Evolutionary conservation across 1,140 invertebrate genomes (phyloP).

Genomic region (Dendrolimus punctatus): DNA sequence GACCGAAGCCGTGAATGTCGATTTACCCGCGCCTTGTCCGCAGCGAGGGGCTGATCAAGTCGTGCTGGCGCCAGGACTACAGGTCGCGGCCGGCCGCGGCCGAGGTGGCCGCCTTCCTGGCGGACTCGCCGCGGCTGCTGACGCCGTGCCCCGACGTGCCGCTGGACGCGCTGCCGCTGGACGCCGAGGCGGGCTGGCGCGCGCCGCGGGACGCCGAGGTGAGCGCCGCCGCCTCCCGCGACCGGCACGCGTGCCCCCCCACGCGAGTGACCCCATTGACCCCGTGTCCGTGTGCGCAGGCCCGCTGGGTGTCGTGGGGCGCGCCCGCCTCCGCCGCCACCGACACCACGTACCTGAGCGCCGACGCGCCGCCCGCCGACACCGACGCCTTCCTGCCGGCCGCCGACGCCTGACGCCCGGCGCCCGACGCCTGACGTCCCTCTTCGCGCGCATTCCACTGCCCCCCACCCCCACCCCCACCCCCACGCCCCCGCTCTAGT

Average conservation of each 20-base stretch:
- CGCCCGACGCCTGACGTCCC: not conserved
- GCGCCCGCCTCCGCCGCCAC: slow-evolving; percentile 44
- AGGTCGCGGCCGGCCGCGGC: slow-evolving; percentile 81
- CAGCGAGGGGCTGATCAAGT: slow-evolving; percentile 80
- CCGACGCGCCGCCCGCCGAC: slow-evolving; percentile 31
- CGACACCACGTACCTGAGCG: slow-evolving; percentile 57
- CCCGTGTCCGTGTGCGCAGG: slow-evolving; percentile 12
- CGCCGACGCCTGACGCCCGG: not conserved
- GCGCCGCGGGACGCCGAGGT: slow-evolving; percentile 22
- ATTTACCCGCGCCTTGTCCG: not conserved
- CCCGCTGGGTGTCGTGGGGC: slow-evolving; percentile 48
- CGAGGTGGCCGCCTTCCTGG: slow-evolving; percentile 71
- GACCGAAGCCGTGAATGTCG: too few species aligned
- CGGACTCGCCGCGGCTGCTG: slow-evolving; percentile 78
- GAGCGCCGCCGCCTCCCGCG: not conserved
- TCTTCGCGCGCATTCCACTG: not conserved
- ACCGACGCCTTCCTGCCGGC: slow-evolving; percentile 35
- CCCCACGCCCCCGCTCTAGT: not conserved
- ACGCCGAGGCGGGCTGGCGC: slow-evolving; percentile 29
- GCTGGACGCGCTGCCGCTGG: slow-evolving; percentile 43
- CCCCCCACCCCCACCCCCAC: not conserved
- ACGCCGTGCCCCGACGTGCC: slow-evolving; percentile 86
- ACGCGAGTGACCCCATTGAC: too few species aligned
- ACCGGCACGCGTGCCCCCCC: not conserved
- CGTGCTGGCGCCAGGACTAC: slow-evolving; percentile 82